These are phyloP conservation scores for Anolis apletophallus DNA, from an alignment of 2,797 vertebrate genomes.

Conservation along the genomic window DNA sequence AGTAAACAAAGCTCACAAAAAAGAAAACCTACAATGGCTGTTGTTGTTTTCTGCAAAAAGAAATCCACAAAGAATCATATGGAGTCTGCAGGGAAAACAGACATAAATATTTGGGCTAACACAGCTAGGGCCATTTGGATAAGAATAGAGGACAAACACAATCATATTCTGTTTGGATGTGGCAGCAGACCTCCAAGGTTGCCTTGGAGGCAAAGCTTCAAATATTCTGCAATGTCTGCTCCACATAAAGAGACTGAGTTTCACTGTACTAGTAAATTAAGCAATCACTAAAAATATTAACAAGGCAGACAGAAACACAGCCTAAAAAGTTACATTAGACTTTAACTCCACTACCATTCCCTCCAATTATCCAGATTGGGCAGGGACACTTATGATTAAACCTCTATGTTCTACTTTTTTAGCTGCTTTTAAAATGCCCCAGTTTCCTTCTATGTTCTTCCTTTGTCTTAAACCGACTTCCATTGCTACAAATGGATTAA, in stretches of 20 bases:
- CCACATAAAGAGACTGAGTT: conserved; percentile 1
- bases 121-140: conserved; percentile 12
- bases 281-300: not conserved
- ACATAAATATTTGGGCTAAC: conserved; percentile 33
- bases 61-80: not conserved
- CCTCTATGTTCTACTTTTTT: too few relatives aligned
- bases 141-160: conserved; percentile 39
- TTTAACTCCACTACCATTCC: too few relatives aligned
- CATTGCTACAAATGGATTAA: too few relatives aligned
- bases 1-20: conserved; percentile 28
- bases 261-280: conserved; percentile 17
- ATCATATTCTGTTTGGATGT: conserved; percentile 10
- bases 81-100: not conserved
- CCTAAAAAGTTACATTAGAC: too few relatives aligned
- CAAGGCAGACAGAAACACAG: not conserved
- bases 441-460: too few relatives aligned
- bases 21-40: not conserved
- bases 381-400: too few relatives aligned
- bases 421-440: too few relatives aligned
- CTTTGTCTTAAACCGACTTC: too few relatives aligned
- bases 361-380: too few relatives aligned
- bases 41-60: not conserved
- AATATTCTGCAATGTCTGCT: conserved; percentile 14
- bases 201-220: conserved; percentile 29
- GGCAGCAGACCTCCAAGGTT: not conserved